Conservation (phyloP, 1,140 invertebrate genomes). For the Drosophila sulfurigaster region DNA sequence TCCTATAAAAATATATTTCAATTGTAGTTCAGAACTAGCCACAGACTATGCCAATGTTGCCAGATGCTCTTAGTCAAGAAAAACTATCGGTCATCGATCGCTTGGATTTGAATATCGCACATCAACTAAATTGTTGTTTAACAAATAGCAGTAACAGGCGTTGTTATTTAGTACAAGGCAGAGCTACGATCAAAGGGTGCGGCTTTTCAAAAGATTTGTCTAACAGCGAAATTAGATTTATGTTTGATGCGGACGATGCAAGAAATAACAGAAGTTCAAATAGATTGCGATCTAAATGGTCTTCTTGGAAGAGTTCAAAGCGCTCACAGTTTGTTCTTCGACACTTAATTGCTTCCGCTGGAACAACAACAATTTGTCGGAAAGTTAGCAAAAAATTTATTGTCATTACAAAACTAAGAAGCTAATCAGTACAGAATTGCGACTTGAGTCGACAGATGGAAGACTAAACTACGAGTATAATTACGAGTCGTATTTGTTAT, state of each 20-base stretch:
- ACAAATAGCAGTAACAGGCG: neutral
- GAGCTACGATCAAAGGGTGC: neutral
- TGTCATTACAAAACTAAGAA: constrained; percentile 63
- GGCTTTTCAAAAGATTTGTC: neutral
- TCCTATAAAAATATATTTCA: neutral
- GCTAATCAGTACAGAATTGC: constrained; percentile 79
- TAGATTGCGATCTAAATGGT: neutral
- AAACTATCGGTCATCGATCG: neutral
- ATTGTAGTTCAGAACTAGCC: constrained; percentile 20
- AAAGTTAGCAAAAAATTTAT: constrained; percentile 59
- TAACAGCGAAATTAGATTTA: neutral
- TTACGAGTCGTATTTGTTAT: constrained; percentile 3
- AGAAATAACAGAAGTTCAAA: neutral
- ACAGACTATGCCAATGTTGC: neutral
- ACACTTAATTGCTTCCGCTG: constrained; percentile 2
- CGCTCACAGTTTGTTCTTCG: neutral
- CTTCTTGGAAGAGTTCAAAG: constrained; percentile 7
- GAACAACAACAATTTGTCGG: neutral
- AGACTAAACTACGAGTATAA: constrained; percentile 62
- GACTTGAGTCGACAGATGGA: constrained; percentile 63
- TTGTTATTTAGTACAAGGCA: neutral
- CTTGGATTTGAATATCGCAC: neutral
- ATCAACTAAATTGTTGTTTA: neutral
- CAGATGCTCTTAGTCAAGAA: neutral
- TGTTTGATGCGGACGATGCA: neutral